A percentile compares a stretch with the other conserved stretches of the same genome.
These are phyloP conservation scores for Rhagoletis pomonella DNA, from an alignment of 1,140 invertebrate genomes.

Conservation along the genomic window DNA sequence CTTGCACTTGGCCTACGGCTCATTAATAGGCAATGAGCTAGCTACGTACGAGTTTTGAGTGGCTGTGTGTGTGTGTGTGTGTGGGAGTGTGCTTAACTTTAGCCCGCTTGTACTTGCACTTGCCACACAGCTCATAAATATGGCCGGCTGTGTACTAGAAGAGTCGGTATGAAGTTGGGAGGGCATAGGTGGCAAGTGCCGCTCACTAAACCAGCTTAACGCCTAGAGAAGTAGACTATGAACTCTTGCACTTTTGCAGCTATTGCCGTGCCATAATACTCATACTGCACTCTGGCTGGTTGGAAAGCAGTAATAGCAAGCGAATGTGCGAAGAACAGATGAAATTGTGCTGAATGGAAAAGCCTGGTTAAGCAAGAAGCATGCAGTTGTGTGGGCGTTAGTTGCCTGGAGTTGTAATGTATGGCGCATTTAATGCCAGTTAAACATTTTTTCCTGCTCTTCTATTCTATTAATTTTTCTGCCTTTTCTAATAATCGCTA, in stretches of 20 bases:
- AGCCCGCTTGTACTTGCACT: not conserved
- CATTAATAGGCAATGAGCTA: conserved; percentile 65
- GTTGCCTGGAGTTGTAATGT: not conserved
- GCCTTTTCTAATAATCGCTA: not conserved
- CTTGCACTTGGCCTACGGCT: conserved; percentile 71
- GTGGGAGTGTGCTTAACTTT: not conserved
- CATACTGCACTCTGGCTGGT: not conserved
- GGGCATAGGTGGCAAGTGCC: not conserved
- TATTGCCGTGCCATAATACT: not conserved
- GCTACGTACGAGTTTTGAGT: not conserved
- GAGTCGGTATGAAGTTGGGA: too few relatives aligned
- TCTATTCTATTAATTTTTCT: not conserved
- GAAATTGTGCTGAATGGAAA: too few relatives aligned
- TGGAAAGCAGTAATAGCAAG: not conserved
- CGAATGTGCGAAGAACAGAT: not conserved
- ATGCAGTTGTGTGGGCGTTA: too few relatives aligned
- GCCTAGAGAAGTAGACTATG: not conserved
- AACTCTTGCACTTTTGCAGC: not conserved
- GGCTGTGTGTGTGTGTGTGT: not conserved
- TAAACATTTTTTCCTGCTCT: not conserved
- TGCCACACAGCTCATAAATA: not conserved
- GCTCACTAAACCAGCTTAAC: not conserved
- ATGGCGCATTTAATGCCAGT: not conserved
- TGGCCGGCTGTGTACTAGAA: not conserved
- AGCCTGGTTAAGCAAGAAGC: too few relatives aligned